Conservation (phyloP, 1,140 invertebrate genomes). For the Drosophila trapezifrons region DNA sequence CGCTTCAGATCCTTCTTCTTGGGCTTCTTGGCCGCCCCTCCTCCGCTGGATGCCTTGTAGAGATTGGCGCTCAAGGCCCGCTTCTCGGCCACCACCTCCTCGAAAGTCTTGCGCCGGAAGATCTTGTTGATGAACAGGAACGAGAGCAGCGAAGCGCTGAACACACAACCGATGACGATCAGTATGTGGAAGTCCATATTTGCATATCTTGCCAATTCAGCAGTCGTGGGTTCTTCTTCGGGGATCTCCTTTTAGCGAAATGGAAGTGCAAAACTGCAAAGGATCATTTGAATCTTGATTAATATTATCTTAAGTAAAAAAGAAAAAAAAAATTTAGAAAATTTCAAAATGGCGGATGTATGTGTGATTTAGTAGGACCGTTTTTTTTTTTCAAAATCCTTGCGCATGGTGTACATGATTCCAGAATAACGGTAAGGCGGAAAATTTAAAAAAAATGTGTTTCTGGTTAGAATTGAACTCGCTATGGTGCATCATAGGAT, state of each 20-base stretch:
- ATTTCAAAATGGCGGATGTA: too few relatives aligned
- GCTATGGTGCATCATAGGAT: too few relatives aligned
- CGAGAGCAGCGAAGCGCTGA: constrained; percentile 79
- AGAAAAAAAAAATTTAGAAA: too few relatives aligned
- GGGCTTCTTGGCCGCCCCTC: constrained; percentile 64
- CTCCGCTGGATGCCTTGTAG: constrained; percentile 63
- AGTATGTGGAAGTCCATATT: constrained; percentile 84
- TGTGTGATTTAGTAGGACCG: background rate
- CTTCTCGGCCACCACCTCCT: constrained; percentile 82
- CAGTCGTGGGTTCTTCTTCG: constrained; percentile 23
- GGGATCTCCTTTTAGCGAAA: constrained; percentile 22
- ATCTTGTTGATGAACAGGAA: constrained; percentile 83
- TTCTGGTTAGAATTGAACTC: too few relatives aligned
- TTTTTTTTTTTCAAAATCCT: too few relatives aligned
- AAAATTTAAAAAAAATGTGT: too few relatives aligned
- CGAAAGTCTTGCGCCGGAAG: constrained; percentile 81
- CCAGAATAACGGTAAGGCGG: too few relatives aligned
- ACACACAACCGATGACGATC: constrained; percentile 80
- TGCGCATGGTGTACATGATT: too few relatives aligned
- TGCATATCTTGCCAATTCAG: constrained; percentile 73
- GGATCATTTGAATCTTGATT: background rate
- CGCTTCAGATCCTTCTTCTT: constrained; percentile 81
- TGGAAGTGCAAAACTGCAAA: constrained; percentile 26
- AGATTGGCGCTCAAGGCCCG: constrained; percentile 78
- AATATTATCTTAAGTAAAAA: too few relatives aligned